These are phyloP conservation scores for Struthio camelus DNA, from an alignment of 2,113 vertebrate species.

Conservation along the genomic window DNA sequence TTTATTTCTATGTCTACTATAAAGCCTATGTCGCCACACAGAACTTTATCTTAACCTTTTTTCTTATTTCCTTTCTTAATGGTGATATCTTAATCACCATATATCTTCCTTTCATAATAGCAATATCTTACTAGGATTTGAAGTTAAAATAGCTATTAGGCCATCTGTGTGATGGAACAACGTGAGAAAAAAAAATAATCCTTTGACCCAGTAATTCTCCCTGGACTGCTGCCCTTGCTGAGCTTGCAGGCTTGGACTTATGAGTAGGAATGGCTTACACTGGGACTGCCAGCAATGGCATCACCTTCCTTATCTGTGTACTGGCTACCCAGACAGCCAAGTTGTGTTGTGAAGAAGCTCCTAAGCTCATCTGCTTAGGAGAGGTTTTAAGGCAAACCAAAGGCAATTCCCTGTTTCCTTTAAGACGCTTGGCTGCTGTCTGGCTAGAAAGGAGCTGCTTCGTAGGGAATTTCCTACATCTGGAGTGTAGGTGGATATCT, in stretches of 20 bases:
- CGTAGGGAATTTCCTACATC: slow-evolving; percentile 28
- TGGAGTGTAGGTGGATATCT: slow-evolving; percentile 26
- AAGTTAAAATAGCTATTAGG: neutral
- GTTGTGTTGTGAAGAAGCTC: neutral
- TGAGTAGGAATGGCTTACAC: neutral
- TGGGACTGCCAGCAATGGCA: neutral
- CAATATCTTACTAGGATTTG: neutral
- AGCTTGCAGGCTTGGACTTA: neutral
- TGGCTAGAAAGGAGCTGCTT: neutral
- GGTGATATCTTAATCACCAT: too few species aligned
- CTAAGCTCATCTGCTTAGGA: neutral
- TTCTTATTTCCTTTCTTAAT: neutral
- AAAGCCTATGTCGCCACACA: neutral
- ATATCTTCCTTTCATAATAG: too few species aligned
- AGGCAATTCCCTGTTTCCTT: neutral
- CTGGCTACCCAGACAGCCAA: neutral
- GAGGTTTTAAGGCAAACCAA: neutral
- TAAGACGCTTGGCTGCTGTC: neutral
- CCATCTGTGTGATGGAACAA: neutral
- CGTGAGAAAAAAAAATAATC: neutral
- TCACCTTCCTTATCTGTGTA: neutral
- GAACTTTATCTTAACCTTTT: neutral
- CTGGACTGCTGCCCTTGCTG: neutral
- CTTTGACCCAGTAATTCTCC: neutral
- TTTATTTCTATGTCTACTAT: neutral